Conservation (phyloP, 2,888 invertebrate genomes). For the Sisyra terminalis region DNA sequence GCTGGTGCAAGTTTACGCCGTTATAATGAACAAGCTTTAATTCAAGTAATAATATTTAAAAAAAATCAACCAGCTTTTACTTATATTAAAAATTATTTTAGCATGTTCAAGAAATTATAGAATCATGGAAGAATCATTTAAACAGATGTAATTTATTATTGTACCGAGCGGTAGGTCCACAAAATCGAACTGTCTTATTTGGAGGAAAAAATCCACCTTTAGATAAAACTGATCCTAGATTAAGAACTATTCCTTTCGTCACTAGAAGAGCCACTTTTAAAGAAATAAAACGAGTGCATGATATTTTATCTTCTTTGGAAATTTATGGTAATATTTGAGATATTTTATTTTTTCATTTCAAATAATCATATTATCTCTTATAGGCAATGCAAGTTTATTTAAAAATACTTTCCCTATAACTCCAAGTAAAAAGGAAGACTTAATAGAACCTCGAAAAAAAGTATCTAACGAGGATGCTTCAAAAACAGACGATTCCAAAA, state of each 20-base stretch:
- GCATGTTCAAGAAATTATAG: slow-evolving; percentile 59
- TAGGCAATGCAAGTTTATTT: slow-evolving; percentile 4
- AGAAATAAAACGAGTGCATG: slow-evolving; percentile 61
- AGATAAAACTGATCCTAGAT: slow-evolving; percentile 39
- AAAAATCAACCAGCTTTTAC: background rate
- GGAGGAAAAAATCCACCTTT: slow-evolving; percentile 55
- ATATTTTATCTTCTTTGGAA: slow-evolving; percentile 44
- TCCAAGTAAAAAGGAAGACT: slow-evolving; percentile 10
- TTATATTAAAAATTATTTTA: slow-evolving; percentile 23
- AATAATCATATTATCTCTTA: no score
- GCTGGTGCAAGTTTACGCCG: slow-evolving; percentile 66
- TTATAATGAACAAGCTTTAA: slow-evolving; percentile 60
- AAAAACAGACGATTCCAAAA: slow-evolving; percentile 17
- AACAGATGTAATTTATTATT: slow-evolving; percentile 52
- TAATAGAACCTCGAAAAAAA: slow-evolving; percentile 16
- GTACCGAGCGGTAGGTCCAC: slow-evolving; percentile 57
- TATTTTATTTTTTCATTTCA: background rate
- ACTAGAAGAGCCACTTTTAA: slow-evolving; percentile 66
- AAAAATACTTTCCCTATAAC: slow-evolving; percentile 1
- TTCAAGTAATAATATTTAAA: slow-evolving; percentile 35
- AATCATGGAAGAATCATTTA: slow-evolving; percentile 49
- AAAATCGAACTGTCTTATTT: slow-evolving; percentile 55
- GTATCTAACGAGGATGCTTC: slow-evolving; percentile 21
- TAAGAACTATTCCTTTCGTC: slow-evolving; percentile 62
- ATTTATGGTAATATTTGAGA: slow-evolving; percentile 40